Conservation (phyloP, 2,888 invertebrate genomes). For the Cancer borealis region DNA sequence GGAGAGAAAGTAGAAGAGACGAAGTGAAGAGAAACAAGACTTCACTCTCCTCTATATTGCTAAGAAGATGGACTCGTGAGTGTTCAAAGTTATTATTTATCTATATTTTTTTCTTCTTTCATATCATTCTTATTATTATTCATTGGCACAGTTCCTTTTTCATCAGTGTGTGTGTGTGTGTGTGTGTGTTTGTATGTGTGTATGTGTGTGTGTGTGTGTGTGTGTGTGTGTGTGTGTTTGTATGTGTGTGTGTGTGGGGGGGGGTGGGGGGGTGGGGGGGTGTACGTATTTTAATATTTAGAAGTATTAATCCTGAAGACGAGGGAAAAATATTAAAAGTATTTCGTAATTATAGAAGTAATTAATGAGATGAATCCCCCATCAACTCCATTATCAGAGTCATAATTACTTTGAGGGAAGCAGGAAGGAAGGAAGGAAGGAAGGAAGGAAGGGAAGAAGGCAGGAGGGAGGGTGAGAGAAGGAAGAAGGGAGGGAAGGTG, state of each 20-base stretch:
- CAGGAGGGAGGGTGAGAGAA: not conserved
- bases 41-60: too few species aligned
- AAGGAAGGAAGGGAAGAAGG: not conserved
- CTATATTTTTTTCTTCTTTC: not conserved
- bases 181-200: too few species aligned
- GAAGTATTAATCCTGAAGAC: slow-evolving; percentile 13
- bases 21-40: too few species aligned
- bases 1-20: too few species aligned
- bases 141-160: not conserved
- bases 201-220: too few species aligned
- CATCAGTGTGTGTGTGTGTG: not conserved
- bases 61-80: not conserved
- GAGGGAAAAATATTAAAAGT: slow-evolving; percentile 27
- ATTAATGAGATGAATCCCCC: slow-evolving; percentile 27
- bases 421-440: not conserved
- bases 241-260: too few species aligned
- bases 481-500: not conserved
- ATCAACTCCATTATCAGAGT: slow-evolving; percentile 23
- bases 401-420: slow-evolving; percentile 29
- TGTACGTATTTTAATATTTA: not conserved
- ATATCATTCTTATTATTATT: not conserved
- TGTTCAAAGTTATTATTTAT: not conserved
- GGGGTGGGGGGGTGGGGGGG: too few species aligned
- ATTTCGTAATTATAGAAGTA: slow-evolving; percentile 17
- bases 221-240: not conserved